A percentile compares a stretch with the other conserved stretches of the same genome.
Conservation (phyloP, 2,888 invertebrate species). For the Barypeithes pellucidus region DNA sequence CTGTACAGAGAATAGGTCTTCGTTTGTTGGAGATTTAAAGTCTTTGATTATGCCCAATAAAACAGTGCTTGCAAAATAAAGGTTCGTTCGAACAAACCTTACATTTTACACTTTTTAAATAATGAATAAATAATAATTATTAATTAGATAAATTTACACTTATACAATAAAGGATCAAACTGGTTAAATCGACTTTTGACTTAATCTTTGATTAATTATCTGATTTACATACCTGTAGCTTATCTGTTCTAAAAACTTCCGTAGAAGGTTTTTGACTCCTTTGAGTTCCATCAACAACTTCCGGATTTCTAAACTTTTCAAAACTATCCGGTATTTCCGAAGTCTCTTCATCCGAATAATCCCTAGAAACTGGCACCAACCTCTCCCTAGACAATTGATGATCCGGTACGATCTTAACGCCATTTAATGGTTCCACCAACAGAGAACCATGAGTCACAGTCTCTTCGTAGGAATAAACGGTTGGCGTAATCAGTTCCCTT, state of each 20-base stretch:
- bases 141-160: too few species aligned
- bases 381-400: conserved; percentile 61
- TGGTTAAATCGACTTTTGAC: too few species aligned
- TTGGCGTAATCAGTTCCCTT: conserved; percentile 61
- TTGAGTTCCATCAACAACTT: conserved; percentile 10
- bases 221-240: conserved; percentile 76
- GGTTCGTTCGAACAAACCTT: too few species aligned
- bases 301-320: conserved; percentile 62
- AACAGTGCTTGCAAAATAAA: too few species aligned
- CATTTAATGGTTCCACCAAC: conserved; percentile 78
- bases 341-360: conserved; percentile 63
- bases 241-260: conserved; percentile 73
- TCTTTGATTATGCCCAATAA: too few species aligned
- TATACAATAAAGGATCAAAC: too few species aligned
- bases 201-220: too few species aligned
- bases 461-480: conserved; percentile 74
- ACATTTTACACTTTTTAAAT: too few species aligned
- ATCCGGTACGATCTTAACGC: conserved; percentile 62
- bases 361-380: conserved; percentile 62
- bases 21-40: too few species aligned
- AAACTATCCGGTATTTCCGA: conserved; percentile 66
- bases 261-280: conserved; percentile 40
- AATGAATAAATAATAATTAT: too few species aligned
- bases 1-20: too few species aligned
- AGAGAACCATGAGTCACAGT: conserved; percentile 79